Percentiles rank a stretch among this genome's conserved stretches.
Evolutionary conservation across 2,888 invertebrate genomes (phyloP).

Genomic region (Synanthedon tipuliformis): DNA sequence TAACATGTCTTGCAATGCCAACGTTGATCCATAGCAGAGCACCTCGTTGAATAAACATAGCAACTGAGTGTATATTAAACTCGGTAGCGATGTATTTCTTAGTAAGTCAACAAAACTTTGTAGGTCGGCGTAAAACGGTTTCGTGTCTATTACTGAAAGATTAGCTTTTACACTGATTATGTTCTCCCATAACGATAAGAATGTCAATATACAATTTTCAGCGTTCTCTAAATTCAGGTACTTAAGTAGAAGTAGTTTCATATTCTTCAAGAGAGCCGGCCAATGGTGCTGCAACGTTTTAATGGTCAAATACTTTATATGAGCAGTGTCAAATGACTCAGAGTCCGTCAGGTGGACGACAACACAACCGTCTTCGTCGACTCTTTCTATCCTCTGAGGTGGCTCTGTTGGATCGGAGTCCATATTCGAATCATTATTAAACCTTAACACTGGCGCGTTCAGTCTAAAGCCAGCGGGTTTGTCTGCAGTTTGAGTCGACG

Average conservation of each 20-base stretch:
- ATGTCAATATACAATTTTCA: slow-evolving; percentile 82
- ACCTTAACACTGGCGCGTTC: slow-evolving; percentile 52
- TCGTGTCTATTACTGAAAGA: slow-evolving; percentile 88
- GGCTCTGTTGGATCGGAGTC: slow-evolving; percentile 44
- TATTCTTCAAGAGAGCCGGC: slow-evolving; percentile 82
- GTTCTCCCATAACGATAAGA: slow-evolving; percentile 88
- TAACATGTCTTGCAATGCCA: slow-evolving; percentile 87
- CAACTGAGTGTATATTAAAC: slow-evolving; percentile 86
- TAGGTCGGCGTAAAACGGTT: slow-evolving; percentile 87
- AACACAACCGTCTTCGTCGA: slow-evolving; percentile 66
- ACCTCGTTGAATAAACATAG: slow-evolving; percentile 90
- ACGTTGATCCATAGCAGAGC: slow-evolving; percentile 89
- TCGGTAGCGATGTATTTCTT: slow-evolving; percentile 77
- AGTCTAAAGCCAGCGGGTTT: slow-evolving; percentile 38
- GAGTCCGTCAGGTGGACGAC: slow-evolving; percentile 78
- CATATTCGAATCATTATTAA: slow-evolving; percentile 26
- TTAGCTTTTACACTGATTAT: slow-evolving; percentile 92
- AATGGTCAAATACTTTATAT: slow-evolving; percentile 87
- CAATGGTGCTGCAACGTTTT: slow-evolving; percentile 87
- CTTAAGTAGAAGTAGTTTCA: slow-evolving; percentile 70
- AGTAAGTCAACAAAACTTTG: slow-evolving; percentile 82
- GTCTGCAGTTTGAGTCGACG: slow-evolving; percentile 31
- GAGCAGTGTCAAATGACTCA: slow-evolving; percentile 86
- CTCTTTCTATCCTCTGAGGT: slow-evolving; percentile 48
- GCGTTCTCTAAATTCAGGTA: slow-evolving; percentile 71